These are phyloP conservation scores for Philotrypesis tridentata DNA, from an alignment of 1,140 invertebrate species.

Conservation along the genomic window DNA sequence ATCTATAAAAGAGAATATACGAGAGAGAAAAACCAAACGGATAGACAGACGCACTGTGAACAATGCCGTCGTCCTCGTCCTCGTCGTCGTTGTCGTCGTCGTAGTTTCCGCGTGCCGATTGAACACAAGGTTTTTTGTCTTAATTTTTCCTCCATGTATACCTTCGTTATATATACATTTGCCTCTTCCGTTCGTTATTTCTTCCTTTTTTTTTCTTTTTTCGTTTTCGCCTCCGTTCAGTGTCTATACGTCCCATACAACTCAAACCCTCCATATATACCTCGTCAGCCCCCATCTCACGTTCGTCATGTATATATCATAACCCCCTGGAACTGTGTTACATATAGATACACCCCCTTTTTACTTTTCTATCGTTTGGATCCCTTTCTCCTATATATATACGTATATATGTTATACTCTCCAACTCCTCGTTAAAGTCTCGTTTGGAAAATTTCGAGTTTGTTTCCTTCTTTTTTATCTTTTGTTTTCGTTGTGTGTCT, in stretches of 20 bases:
- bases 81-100: neutral
- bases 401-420: too few species aligned
- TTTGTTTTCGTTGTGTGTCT: neutral
- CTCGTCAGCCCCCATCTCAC: neutral
- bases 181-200: slow-evolving; percentile 21
- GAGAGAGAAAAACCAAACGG: slow-evolving; percentile 49
- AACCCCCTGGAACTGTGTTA: neutral
- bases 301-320: neutral
- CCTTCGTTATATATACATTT: slow-evolving; percentile 19
- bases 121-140: slow-evolving; percentile 53
- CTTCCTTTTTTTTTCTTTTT: neutral
- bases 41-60: slow-evolving; percentile 50
- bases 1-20: neutral
- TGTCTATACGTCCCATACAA: slow-evolving; percentile 47
- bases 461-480: neutral
- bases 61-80: neutral
- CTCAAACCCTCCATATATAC: neutral
- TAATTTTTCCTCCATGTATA: slow-evolving; percentile 48
- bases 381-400: neutral
- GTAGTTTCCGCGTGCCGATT: slow-evolving; percentile 32
- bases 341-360: neutral
- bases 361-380: neutral
- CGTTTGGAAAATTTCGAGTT: slow-evolving; percentile 17
- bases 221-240: slow-evolving; percentile 32
- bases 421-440: neutral